These are phyloP conservation scores for Eubasilissa regina DNA, from an alignment of 1,140 invertebrate genomes.

Conservation along the genomic window DNA sequence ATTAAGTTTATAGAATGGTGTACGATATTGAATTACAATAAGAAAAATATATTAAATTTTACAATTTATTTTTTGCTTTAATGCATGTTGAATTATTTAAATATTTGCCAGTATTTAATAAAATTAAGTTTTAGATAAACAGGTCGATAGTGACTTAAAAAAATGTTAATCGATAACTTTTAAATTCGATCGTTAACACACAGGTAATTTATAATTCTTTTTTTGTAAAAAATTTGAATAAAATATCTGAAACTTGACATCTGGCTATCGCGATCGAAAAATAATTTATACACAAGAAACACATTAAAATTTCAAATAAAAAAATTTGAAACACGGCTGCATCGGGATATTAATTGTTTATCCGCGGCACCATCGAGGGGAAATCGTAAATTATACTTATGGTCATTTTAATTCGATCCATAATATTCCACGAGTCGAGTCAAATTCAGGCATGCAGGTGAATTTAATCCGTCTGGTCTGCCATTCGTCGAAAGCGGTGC, in stretches of 20 bases:
- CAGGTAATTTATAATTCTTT: too few relatives aligned
- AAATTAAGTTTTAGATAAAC: too few relatives aligned
- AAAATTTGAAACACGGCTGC: conserved; percentile 36
- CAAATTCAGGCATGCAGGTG: conserved; percentile 48
- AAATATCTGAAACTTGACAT: not conserved
- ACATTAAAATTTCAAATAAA: conserved; percentile 43
- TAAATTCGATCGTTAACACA: too few relatives aligned
- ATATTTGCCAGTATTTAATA: too few relatives aligned
- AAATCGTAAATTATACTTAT: conserved; percentile 56
- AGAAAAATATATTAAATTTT: too few relatives aligned
- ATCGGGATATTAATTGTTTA: conserved; percentile 52
- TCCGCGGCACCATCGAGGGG: conserved; percentile 48
- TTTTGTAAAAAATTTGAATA: too few relatives aligned
- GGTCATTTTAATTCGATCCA: conserved; percentile 59
- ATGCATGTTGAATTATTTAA: too few relatives aligned
- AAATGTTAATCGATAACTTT: too few relatives aligned
- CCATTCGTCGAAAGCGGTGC: conserved; percentile 19
- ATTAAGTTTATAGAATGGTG: too few relatives aligned
- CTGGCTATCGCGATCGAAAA: conserved; percentile 22
- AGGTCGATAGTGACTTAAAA: too few relatives aligned
- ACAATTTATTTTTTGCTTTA: too few relatives aligned
- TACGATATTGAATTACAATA: too few relatives aligned
- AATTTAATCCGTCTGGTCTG: conserved; percentile 22
- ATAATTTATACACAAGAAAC: conserved; percentile 42
- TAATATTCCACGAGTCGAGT: conserved; percentile 54